Base-by-base conservation (phyloP, 2,797 vertebrate genomes). In the Petrocephalus schoutedeni region DNA sequence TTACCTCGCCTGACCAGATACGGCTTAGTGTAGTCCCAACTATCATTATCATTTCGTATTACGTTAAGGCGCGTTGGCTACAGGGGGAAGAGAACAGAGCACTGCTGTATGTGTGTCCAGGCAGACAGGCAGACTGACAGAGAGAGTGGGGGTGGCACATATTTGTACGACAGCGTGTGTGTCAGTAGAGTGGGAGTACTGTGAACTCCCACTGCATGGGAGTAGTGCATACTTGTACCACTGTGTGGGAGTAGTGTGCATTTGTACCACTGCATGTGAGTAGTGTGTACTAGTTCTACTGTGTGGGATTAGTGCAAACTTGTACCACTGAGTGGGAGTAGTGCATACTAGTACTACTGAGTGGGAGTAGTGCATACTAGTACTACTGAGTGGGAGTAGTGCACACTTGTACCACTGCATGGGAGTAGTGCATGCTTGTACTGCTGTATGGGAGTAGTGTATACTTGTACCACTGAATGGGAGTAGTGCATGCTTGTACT, bases 11-110 rank as follows among this genome's bases (percentile, higher is more conserved):
- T 96, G 94, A 96, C 97, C 94, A 99, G 94, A 94, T 98, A 98
- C 0, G 98, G 98, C 93, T 99, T 99, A 90, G 98, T 99, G 96
- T 99, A 99, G 96, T 99, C 98, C 98, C 98, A 99, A 93, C 98
- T 99, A 94, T 99, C 98, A 86, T 97, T 99, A 95, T 99, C 98
- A 45, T 99, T 99, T 94, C 97, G 97, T 93, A 98, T 98, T 91
- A 99, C 98, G 89, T 99, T 99, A 90, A 99, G 97, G 91, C 98
- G 97, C 83, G 98, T 98, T 86, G 98, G 98, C 98, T 99, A 97
- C 95, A 93, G 59, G 59, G 59, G 86, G 86, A 67, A 67, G 58
- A 91, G 90, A 92, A 89, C 88, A 91, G 86, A 93, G 90, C 49
- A 86, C 54, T 41, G 56, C 85, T 86, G 85, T 86, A 41, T 86